phyloP scores from a whole-genome alignment of 2,113 vertebrate species.

The Podilymbus podiceps region DNA sequence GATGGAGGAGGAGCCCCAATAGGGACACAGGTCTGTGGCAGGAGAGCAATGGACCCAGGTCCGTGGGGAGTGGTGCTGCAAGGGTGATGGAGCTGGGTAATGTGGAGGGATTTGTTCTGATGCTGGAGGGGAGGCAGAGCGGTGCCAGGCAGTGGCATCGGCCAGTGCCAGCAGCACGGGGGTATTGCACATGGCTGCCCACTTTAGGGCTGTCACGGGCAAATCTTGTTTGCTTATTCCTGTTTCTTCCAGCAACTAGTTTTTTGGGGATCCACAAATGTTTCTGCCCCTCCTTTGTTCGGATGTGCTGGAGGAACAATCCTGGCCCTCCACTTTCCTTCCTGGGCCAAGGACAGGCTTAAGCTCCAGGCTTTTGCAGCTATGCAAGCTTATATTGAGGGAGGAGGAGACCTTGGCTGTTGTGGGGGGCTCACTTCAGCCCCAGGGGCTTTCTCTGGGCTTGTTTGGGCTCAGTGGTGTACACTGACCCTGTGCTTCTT shows the following conservation, averaged over 20 bases:
- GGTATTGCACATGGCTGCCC: background rate
- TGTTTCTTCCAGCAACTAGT: background rate
- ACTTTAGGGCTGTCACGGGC: fast-evolving
- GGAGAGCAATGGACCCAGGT: no score
- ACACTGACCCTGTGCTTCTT: fast-evolving
- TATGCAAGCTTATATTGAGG: fast-evolving
- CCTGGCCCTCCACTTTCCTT: background rate
- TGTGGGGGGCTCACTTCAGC: fast-evolving
- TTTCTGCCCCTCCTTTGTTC: background rate
- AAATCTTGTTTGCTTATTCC: background rate
- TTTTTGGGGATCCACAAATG: background rate
- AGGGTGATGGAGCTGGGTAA: background rate
- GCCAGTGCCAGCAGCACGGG: background rate
- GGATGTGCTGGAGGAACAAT: fast-evolving
- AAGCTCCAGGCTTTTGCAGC: background rate
- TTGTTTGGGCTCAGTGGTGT: background rate
- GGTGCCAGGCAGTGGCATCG: background rate
- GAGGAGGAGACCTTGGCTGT: background rate
- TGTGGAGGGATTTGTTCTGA: background rate
- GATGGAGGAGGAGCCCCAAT: fast-evolving
- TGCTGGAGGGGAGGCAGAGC: background rate
- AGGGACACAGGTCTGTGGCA: fast-evolving
- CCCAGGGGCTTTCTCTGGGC: background rate
- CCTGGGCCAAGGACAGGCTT: background rate
- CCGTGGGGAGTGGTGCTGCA: no score